Evolutionary conservation across 2,797 vertebrate species (phyloP), one percentile per base, ranked within the genome.

Genomic region (Manis crassicaudata): DNA sequence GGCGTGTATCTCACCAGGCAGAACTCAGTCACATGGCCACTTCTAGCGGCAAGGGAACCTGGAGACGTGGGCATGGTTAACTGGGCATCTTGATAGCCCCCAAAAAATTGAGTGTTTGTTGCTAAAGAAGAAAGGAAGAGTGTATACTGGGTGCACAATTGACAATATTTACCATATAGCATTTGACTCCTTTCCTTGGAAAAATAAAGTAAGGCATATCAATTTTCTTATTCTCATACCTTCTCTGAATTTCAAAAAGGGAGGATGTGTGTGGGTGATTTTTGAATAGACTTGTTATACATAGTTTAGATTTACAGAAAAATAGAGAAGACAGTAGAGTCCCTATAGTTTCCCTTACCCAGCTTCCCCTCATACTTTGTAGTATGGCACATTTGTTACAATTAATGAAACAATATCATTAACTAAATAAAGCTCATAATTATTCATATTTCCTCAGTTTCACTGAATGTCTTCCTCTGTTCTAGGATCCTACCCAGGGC

Each of bases 291-390:
- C 13, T 85, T 72, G 25, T 35, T 17, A 37, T 60, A 50, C n/a
- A 58, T 20, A 37, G 29, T 83, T 63, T 73, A 91, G 92, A 43
- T 76, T 81, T 89, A 60, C 5, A 84, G 21, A 95, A 90, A 56
- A 27, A 50, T 17, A 62, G 29, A 75, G 43, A 80, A 52, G 5
- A 37, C 9, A 80, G 50, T 35, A 90, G 32, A 73, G 20, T 68
- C 84, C 25, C 27, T 76, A 12, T 58, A 25, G n/a, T 43, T 29
- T 1, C 12, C 29, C n/a, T 54, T 27, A 93, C 18, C 21, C n/a
- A 68, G 32, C 65, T 83, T 91, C 29, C 10, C 23, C 7, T n/a
- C 52, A 62, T 6, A 32, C 32, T 32, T 84, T 89, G n/a, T 3
- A 77, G 13, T 40, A 27, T 54, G 43, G 20, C 29, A 68, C 23